Base-by-base conservation (phyloP, 2,888 invertebrate species). In the Rhagium mordax region DNA sequence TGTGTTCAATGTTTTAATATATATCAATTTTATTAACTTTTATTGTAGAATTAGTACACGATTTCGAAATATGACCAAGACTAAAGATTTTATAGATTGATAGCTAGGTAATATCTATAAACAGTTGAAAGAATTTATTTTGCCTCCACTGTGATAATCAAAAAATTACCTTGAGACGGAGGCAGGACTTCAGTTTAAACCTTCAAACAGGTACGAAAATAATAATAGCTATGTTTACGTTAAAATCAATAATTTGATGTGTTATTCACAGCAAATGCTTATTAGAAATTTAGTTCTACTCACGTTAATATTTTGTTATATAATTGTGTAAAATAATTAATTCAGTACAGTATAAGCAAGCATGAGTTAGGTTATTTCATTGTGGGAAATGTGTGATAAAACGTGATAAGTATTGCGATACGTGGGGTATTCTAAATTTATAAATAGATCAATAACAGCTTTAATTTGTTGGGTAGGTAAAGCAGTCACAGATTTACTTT, bases 1-100 rank as follows among this genome's bases (percentile, higher is more conserved):
- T 74, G 76, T 76, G 76, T 76, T 76, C 72, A 76, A 15, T 29
- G 18, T 64, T 15, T 20, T 64, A 27, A 16, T 24, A 49, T 49
- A 48, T 15, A 24, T 18, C 27, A 49, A 49, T 47, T 49, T 51
- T 51, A 64, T 5, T 64, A 20, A 24, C 7, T 41, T 55, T 55
- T 55, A 20, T 24, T 24, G 33, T 65, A 53, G 53, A 20, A 16
- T 65, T 27, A 64, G 62, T 29, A 49, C 2, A 5, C 49, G 10
- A 24, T 27, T 51, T 16, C 8, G 21, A 21, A 62, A 48, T 13
- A 47, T 48, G 27, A 18, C 33, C 59, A 59, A 18, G 33, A 16
- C n/a, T 4, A 3, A 41, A 41, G 13, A 33, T 59, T 59, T 29
- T 59, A 59, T 13, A 20, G 18, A 48, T 69, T 18, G 18, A 24